Percentiles rank a stretch among this genome's conserved stretches.
These are phyloP conservation scores for Urophycis tenuis DNA, from an alignment of 2,797 vertebrate genomes.

Conservation along the genomic window DNA sequence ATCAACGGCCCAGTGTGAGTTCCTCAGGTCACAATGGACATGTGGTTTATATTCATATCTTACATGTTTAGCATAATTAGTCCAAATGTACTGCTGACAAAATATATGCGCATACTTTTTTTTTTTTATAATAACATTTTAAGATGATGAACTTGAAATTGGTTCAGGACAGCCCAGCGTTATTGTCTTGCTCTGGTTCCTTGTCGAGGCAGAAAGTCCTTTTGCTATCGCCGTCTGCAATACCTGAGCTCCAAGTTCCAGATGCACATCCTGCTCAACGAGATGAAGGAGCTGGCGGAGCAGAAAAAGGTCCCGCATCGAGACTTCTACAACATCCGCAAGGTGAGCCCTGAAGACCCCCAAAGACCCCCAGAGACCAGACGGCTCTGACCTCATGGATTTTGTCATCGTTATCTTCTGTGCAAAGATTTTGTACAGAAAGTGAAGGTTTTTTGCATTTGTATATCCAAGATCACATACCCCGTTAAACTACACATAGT, in stretches of 20 bases:
- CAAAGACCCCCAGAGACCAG: background rate
- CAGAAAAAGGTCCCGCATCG: constrained; percentile 97
- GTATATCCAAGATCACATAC: background rate
- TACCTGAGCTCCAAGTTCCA: constrained; percentile 97
- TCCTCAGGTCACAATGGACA: background rate
- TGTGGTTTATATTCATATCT: background rate
- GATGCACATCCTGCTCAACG: constrained; percentile 96
- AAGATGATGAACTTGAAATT: background rate
- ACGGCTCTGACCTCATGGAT: background rate
- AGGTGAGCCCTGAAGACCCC: too few species aligned
- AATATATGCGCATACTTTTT: background rate
- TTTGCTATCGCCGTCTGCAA: constrained; percentile 94
- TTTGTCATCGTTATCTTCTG: background rate
- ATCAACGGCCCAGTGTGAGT: constrained; percentile 97
- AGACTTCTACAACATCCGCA: constrained; percentile 98
- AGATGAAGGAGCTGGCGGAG: constrained; percentile 94
- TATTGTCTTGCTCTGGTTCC: background rate
- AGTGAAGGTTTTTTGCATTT: background rate
- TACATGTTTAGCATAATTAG: background rate
- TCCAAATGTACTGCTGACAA: background rate
- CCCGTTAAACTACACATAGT: background rate
- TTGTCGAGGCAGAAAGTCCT: constrained; percentile 80
- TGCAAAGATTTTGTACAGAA: background rate
- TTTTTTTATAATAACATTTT: background rate
- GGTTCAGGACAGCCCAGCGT: background rate